phyloP scores from a whole-genome alignment of 2,113 vertebrate genomes.

The Cynocephalus volans region DNA sequence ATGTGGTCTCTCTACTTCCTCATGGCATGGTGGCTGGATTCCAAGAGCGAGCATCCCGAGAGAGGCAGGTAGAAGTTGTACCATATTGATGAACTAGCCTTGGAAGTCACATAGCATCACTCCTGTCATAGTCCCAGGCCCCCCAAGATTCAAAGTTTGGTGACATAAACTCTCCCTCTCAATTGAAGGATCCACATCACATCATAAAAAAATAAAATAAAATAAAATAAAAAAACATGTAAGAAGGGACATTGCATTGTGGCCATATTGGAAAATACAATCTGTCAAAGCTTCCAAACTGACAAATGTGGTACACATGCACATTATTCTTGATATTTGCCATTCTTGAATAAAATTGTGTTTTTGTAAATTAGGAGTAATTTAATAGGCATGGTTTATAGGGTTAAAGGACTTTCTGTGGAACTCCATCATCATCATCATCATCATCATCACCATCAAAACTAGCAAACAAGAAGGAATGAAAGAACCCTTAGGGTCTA shows the following conservation, averaged over 20 bases:
- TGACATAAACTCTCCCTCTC: background rate
- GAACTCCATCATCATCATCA: background rate
- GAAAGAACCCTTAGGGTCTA: background rate
- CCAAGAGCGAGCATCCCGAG: background rate
- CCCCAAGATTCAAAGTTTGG: background rate
- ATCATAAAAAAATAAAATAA: background rate
- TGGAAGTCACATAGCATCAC: background rate
- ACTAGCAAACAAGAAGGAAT: background rate
- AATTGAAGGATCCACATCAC: background rate
- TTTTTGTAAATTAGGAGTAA: background rate
- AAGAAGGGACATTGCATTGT: background rate
- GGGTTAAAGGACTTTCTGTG: background rate
- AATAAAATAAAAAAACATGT: background rate
- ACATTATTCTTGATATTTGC: background rate
- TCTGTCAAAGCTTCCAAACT: background rate
- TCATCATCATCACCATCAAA: background rate
- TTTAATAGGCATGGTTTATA: background rate
- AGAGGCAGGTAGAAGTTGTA: background rate
- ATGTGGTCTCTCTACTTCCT: background rate
- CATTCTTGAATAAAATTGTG: background rate
- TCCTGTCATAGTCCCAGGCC: background rate
- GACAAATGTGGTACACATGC: background rate
- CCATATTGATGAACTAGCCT: background rate
- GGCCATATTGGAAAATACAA: background rate
- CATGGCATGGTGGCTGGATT: background rate